Conservation (phyloP, 2,888 invertebrate genomes). For the Gonocerus acuteangulatus region DNA sequence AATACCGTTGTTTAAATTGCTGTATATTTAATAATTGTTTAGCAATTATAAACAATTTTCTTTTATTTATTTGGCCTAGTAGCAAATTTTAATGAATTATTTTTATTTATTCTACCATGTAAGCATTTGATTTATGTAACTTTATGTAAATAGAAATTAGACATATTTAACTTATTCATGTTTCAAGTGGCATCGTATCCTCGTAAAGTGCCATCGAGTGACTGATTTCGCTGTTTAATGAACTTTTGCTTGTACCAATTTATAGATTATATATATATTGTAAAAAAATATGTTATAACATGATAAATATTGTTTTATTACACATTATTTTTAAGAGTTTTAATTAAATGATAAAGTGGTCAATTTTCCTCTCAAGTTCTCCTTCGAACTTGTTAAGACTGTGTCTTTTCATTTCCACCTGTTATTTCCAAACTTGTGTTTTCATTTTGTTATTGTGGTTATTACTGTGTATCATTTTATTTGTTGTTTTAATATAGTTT, state of each 20-base stretch:
- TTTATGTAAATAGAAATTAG: conserved; percentile 6
- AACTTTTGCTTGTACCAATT: conserved; percentile 10
- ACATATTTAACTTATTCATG: conserved; percentile 2
- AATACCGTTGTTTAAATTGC: no score
- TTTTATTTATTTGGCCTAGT: no score
- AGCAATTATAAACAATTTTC: no score
- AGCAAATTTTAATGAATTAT: no score
- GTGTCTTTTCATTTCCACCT: conserved; percentile 22
- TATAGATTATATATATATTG: conserved; percentile 10
- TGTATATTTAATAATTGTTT: no score
- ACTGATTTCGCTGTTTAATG: conserved; percentile 26
- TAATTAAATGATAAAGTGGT: conserved; percentile 21
- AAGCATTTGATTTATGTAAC: conserved; percentile 3
- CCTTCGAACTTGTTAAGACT: conserved; percentile 18
- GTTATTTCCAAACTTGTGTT: conserved; percentile 22
- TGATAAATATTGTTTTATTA: conserved; percentile 14
- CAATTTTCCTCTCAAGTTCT: not conserved
- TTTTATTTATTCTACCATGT: no score
- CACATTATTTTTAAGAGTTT: conserved; percentile 13
- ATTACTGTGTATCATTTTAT: conserved; percentile 24
- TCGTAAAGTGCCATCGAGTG: conserved; percentile 26
- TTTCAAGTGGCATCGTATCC: conserved; percentile 5
- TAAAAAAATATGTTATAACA: conserved; percentile 20
- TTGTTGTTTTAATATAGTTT: conserved; percentile 25
- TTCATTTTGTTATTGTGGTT: conserved; percentile 24